Evolutionary conservation across 2,888 invertebrate species (phyloP).

Genomic region (Isoperla grammatica): DNA sequence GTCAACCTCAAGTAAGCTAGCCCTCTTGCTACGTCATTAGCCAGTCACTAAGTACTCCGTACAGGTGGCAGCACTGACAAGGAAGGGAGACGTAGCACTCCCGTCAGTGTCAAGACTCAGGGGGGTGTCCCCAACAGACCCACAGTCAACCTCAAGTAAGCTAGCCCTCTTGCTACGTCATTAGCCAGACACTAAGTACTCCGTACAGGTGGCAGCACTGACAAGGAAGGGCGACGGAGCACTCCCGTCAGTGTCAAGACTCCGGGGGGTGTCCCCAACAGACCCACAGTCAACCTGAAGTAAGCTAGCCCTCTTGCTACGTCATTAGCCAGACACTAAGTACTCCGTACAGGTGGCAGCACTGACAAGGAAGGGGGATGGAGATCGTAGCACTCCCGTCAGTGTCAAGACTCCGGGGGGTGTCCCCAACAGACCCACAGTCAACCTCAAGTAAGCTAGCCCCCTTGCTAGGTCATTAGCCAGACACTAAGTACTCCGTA

Average conservation of each 20-base stretch:
- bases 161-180: no score
- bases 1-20: constrained; percentile 78
- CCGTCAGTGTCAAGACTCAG: constrained; percentile 82
- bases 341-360: constrained; percentile 95
- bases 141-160: constrained; percentile 72
- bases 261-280: constrained; percentile 86
- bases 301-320: no score
- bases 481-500: no score
- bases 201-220: constrained; percentile 90
- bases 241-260: constrained; percentile 80
- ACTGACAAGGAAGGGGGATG: constrained; percentile 92
- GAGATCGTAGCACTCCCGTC: constrained; percentile 81
- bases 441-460: constrained; percentile 78
- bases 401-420: constrained; percentile 89
- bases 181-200: constrained; percentile 93
- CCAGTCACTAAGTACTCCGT: no score
- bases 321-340: constrained; percentile 92
- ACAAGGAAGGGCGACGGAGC: constrained; percentile 95
- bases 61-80: no score
- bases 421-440: constrained; percentile 78
- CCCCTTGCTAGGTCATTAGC: no score
- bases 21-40: no score
- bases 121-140: constrained; percentile 89
- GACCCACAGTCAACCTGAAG: constrained; percentile 77
- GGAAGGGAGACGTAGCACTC: constrained; percentile 80